Percentiles rank a stretch among this genome's conserved stretches.
These are phyloP conservation scores for Bimastos eiseni DNA, from an alignment of 2,888 invertebrate species.

Conservation along the genomic window DNA sequence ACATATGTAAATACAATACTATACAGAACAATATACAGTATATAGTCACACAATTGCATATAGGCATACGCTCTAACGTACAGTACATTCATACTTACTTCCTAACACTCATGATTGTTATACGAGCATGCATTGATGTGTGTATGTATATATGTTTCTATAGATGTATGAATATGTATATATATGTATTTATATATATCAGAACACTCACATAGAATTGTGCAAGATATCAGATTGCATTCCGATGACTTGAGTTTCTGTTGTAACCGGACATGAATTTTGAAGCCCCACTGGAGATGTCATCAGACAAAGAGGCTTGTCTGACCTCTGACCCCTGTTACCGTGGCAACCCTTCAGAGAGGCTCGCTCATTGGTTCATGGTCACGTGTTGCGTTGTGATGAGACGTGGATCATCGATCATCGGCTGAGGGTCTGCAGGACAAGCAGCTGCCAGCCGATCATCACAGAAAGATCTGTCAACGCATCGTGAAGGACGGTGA, in stretches of 20 bases:
- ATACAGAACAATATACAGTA: no score
- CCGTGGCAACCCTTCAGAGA: neutral
- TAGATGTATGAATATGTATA: no score
- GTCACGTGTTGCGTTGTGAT: neutral
- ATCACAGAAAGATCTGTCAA: neutral
- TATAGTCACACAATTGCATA: no score
- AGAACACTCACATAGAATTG: no score
- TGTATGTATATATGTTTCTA: no score
- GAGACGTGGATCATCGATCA: neutral
- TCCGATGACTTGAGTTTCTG: neutral
- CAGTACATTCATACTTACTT: no score
- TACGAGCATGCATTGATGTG: no score
- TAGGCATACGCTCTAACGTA: no score
- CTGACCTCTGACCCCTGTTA: neutral
- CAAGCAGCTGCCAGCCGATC: neutral
- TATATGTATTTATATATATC: no score
- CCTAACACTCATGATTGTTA: no score
- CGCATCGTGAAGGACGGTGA: neutral
- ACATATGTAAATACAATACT: no score
- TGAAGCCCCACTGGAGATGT: neutral
- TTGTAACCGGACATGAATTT: neutral
- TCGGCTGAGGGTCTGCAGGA: neutral
- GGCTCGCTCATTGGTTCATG: neutral
- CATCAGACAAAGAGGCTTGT: neutral
- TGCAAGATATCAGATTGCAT: neutral